phyloP scores from a whole-genome alignment of 2,888 invertebrate genomes.

The Lathronympha strigana region DNA sequence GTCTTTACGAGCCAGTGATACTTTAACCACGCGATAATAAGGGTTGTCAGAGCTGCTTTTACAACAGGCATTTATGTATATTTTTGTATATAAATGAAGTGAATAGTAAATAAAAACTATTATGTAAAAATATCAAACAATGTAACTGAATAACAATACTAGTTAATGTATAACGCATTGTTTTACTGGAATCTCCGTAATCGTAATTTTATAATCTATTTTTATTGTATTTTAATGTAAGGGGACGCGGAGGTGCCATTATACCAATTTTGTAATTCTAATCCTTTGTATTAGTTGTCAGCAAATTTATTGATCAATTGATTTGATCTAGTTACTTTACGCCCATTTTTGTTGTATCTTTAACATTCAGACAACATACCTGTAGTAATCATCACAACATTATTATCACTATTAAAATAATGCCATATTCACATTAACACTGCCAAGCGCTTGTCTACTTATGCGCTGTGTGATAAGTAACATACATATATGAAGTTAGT shows the following conservation, averaged over 20 bases:
- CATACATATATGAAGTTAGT: slow-evolving; percentile 29
- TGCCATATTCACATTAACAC: slow-evolving; percentile 39
- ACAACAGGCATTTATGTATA: slow-evolving; percentile 77
- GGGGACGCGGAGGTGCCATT: slow-evolving; percentile 82
- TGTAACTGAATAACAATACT: slow-evolving; percentile 62
- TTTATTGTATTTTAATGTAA: slow-evolving; percentile 74
- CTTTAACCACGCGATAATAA: slow-evolving; percentile 55
- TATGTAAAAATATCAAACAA: slow-evolving; percentile 75
- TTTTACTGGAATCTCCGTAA: slow-evolving; percentile 80
- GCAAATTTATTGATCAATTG: slow-evolving; percentile 5
- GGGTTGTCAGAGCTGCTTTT: slow-evolving; percentile 53
- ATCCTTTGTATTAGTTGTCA: slow-evolving; percentile 42
- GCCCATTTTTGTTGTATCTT: slow-evolving; percentile 28
- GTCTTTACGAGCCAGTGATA: slow-evolving; percentile 58
- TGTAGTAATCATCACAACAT: slow-evolving; percentile 27
- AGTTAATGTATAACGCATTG: slow-evolving; percentile 66
- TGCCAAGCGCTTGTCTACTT: slow-evolving; percentile 37
- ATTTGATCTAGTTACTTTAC: neutral
- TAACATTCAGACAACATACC: slow-evolving; percentile 16
- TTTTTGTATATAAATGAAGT: slow-evolving; percentile 81
- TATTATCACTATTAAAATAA: slow-evolving; percentile 26
- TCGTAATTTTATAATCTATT: slow-evolving; percentile 76
- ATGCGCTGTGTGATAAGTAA: slow-evolving; percentile 38
- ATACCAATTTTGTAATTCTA: slow-evolving; percentile 75
- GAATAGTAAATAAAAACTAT: slow-evolving; percentile 69